Base-by-base conservation (phyloP, 2,888 invertebrate genomes). In the Sarcophaga caerulescens region DNA sequence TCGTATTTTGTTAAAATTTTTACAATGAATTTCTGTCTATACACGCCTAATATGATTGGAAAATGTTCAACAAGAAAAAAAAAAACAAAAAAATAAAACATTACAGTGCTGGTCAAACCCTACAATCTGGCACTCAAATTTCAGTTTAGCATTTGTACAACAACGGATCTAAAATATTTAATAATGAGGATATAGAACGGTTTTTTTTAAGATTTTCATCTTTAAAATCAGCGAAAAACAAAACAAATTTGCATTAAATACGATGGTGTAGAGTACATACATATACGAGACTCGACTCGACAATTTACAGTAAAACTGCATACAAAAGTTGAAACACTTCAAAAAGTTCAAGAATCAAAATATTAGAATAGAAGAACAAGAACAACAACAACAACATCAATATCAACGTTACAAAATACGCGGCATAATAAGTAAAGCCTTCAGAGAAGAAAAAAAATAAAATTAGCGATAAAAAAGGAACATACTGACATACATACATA, bases 261-360 rank as follows among this genome's bases (percentile, higher is more conserved):
- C 35, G 35, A 1, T 35, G 35, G 35, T 35, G 35, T 35, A 35
- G 35, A 35, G 35, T 35, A n/a, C n/a, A n/a, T n/a, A n/a, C n/a
- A n/a, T n/a, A 35, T 35, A 35, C 35, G 35, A 35, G 35, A 35
- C 10, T 10, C 35, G 35, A 35, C 35, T 35, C 8, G 35, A 10
- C 10, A 35, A 2, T 35, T 35, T 8, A 35, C 10, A 35, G 35
- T 35, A 35, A 35, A 25, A 47, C 0, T 12, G 14, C 47, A 14
- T 12, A 14, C 10, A 47, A 47, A 47, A 47, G 52, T 52, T 35
- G 35, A 35, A 35, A 35, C 35, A 35, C 35, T 17, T 52, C 10
- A 52, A 52, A 52, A 77, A 84, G 84, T 84, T 84, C 84, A 86
- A 86, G 84, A 78, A 78, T 84, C 78, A 75, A 23, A 84, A 69